Evolutionary conservation across 30 jellyfish, hydroid and myxozoan genomes (phyloP), one percentile per base, ranked within the genome.

Genomic region (Hydra vulgaris): DNA sequence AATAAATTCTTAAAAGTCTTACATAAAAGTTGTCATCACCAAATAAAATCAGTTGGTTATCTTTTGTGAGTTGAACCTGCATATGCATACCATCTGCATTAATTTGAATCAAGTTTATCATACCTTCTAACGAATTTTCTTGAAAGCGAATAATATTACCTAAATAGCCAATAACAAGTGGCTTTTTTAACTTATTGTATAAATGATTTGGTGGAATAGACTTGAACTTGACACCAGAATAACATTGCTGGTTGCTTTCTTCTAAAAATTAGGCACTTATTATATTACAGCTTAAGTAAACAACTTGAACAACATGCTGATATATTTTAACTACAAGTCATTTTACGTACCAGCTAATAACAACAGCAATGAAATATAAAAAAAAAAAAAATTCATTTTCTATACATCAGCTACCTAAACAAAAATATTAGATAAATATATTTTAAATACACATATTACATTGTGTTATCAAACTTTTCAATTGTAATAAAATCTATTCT

Each of bases 51-150:
- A 91, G 74, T 66, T 83, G 76, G 25, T 87, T 83, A 79, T 91
- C 96, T 72, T 61, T 73, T 18, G 96, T 86, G n/a, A 88, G 81
- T 40, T 83, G 96, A 0, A 91, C 96, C 71, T 91, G 95, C 98
- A 91, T 82, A 81, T 91, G 98, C 25, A 91, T 82, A 5, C 97
- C 97, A 73, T 86, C 89, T 25, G 85, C 93, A 70, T 53, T 53
- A 20, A 81, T 84, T 17, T 55, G 53, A n/a, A 86, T 82, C 56
- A 86, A 71, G 26, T 78, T 84, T 54, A 74, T 69, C 83, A 91
- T 91, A 17, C 98, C 98, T 56, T 91, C 98, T 66, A 91, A 61
- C 4, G 94, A 56, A 75, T 91, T 91, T 66, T 91, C 98, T 66
- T 91, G 98, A 70, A 87, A 79, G 40, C 79, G 53, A 27, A 15